These are phyloP conservation scores for Leucozona laternaria DNA, from an alignment of 2,888 invertebrate species.

Conservation along the genomic window DNA sequence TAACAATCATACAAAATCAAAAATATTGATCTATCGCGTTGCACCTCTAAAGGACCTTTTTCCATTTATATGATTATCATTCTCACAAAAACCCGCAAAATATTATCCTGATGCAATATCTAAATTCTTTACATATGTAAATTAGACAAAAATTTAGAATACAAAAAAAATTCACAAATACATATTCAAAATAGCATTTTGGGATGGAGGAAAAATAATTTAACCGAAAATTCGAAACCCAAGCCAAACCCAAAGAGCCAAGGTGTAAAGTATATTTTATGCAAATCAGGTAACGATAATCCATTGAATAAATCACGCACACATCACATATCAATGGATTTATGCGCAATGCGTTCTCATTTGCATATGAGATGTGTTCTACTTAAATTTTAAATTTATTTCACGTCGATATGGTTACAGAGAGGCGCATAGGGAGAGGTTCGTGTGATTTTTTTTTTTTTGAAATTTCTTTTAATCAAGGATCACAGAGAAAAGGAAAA, in stretches of 20 bases:
- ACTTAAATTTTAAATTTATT: constrained; percentile 37
- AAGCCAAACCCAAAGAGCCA: neutral
- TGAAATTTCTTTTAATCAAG: constrained; percentile 8
- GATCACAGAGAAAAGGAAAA: neutral
- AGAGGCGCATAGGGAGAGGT: constrained; percentile 1
- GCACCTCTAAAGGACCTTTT: constrained; percentile 25
- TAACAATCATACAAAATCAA: constrained; percentile 19
- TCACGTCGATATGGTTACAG: neutral
- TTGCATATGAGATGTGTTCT: constrained; percentile 62
- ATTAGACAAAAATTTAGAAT: constrained; percentile 40
- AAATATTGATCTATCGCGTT: constrained; percentile 39
- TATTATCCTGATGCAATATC: constrained; percentile 16
- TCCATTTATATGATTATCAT: constrained; percentile 5
- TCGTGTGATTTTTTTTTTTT: constrained; percentile 53
- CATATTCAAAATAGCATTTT: constrained; percentile 32
- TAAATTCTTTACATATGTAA: constrained; percentile 52
- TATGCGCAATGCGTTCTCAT: constrained; percentile 59
- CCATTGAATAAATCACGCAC: constrained; percentile 73
- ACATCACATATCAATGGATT: constrained; percentile 71
- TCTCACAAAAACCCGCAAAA: constrained; percentile 27
- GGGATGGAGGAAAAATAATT: neutral
- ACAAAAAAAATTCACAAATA: constrained; percentile 39
- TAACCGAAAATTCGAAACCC: neutral
- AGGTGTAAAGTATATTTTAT: constrained; percentile 72
- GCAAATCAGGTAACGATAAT: constrained; percentile 69